Percentiles rank a stretch among this genome's conserved stretches.
Conservation (phyloP, 2,888 invertebrate genomes). For the Catonia carolina region DNA sequence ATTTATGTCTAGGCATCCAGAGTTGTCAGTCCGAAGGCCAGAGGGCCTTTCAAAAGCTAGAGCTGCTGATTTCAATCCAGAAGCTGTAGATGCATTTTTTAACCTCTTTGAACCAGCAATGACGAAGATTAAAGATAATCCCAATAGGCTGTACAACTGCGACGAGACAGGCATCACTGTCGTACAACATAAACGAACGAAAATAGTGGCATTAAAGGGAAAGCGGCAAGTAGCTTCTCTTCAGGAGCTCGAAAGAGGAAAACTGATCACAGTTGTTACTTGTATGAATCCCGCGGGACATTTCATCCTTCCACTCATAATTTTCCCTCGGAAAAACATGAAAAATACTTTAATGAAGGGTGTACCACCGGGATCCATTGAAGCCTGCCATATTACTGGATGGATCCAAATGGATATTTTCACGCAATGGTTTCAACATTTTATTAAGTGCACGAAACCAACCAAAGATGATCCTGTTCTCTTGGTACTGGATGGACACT, state of each 20-base stretch:
- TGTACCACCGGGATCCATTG: neutral
- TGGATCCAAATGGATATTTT: conserved; percentile 31
- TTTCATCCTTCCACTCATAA: conserved; percentile 38
- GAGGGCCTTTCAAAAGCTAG: conserved; percentile 23
- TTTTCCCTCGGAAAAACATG: conserved; percentile 39
- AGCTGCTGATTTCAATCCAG: conserved; percentile 20
- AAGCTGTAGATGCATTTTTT: conserved; percentile 24
- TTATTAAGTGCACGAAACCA: conserved; percentile 31
- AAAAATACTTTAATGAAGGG: conserved; percentile 31
- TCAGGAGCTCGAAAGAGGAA: conserved; percentile 38
- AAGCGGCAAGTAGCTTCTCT: conserved; percentile 36
- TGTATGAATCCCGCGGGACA: conserved; percentile 37
- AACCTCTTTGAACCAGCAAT: conserved; percentile 18
- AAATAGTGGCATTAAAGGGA: conserved; percentile 37
- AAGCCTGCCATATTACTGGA: neutral
- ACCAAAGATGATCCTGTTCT: conserved; percentile 31
- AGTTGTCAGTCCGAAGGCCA: conserved; percentile 23
- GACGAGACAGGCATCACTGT: conserved; percentile 39
- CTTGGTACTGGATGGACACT: conserved; percentile 25
- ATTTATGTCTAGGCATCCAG: conserved; percentile 25
- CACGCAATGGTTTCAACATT: conserved; percentile 37
- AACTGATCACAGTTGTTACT: conserved; percentile 35
- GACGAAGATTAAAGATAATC: conserved; percentile 31
- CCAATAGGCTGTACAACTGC: conserved; percentile 37
- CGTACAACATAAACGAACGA: conserved; percentile 35